Base-by-base conservation (phyloP, 1,140 invertebrate genomes). In the Drosophila parabipectinata region DNA sequence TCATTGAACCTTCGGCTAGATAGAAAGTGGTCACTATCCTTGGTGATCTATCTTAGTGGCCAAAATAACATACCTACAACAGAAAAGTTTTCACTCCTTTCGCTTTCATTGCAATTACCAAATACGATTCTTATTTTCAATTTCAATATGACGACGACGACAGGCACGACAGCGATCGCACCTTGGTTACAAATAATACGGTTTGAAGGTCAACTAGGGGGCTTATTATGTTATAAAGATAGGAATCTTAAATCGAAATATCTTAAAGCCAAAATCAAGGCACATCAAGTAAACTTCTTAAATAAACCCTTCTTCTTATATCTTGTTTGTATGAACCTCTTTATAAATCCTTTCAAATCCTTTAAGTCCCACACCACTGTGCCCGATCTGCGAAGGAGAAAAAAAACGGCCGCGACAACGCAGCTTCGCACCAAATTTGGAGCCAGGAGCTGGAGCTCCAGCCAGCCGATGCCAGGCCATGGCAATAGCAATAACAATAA, bases 71-170 rank as follows among this genome's bases (percentile, higher is more conserved):
- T 55, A 72, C 50, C 59, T 51, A 53, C 56, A 30, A 52, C 74
- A 59, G 75, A 69, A 77, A 77, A 54, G 84, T 88, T 88, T 88
- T 88, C 83, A 88, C 83, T 88, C 83, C 83, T 88, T 88, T 88
- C 83, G 83, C 83, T 88, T 88, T 88, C 83, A 79, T 88, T 83
- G 72, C 83, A 88, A 88, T 88, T 88, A 88, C 83, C 83, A 88
- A 88, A 88, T 88, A 88, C 83, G 83, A 88, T 88, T 88, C 83
- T 88, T 88, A 88, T 88, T 88, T 88, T 88, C 83, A 89, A 88
- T 88, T 88, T 88, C 83, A 88, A 88, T 88, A 88, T 88, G 83
- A 88, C 58, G 75, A 77, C 83, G 79, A 79, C 84, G 83, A 87
- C 82, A 87, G 75, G 57, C 66, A 71, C 75, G 75, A 77, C 74